Base-by-base conservation (phyloP, 1,140 invertebrate genomes). In the Littorina saxatilis region DNA sequence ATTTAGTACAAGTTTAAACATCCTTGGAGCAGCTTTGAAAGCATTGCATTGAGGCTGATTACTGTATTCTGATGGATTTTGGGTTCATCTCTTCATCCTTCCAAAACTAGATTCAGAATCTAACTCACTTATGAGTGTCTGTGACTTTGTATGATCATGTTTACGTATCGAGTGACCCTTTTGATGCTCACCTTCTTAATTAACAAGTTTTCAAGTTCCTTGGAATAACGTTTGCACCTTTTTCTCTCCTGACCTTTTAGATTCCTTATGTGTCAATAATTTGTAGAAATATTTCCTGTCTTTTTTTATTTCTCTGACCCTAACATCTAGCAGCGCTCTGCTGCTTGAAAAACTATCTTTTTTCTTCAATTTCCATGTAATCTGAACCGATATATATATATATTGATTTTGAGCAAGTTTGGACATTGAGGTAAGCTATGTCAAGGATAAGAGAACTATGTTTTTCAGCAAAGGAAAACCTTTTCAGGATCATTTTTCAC, bases 381-480 rank as follows among this genome's bases (percentile, higher is more conserved):
- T 47, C 43, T 47, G 43, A 47, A 47, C 43, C 17, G 43, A 47
- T 47, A 5, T 47, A 47, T n/a, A n/a, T n/a, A n/a, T n/a, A n/a
- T n/a, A 47, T 58, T 27, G n/a, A 23, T 58, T 58, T 58, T 4
- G n/a, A 35, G 66, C 39, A 17, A 39, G 13, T 68, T 32, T 47
- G 27, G n/a, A 15, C n/a, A 13, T 0, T 47, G 40, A 73, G 43
- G 17, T 68, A 37, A 32, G 37, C 29, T 7, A 9, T 63, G 76
- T 78, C 76, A 78, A 78, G 76, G 76, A 78, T 78, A 78, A 78
- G 76, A 78, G 76, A 78, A 78, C 76, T 63, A 27, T 63, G 5
- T 73, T 50, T 29, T 5, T 47, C 39, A 5, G 5, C 23, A 47
- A 73, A 73, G n/a, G 43, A 27, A 20, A 27, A 13, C 11, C 4